Percentiles rank a stretch among this genome's conserved stretches.
phyloP scores from a whole-genome alignment of 2,113 vertebrate species.

The Oncorhynchus masou region DNA sequence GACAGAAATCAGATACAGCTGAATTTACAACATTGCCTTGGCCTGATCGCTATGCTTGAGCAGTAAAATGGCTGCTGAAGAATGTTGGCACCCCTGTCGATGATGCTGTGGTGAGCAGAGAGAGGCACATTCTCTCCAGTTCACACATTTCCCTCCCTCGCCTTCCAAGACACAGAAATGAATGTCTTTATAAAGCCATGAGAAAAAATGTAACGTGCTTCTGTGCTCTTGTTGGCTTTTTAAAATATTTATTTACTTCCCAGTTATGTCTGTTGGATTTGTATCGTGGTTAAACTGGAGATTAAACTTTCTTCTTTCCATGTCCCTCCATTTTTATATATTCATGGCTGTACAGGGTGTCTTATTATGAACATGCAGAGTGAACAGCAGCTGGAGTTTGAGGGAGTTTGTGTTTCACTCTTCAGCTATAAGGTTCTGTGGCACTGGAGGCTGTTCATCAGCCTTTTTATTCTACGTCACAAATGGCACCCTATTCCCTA shows the following conservation, averaged over 20 bases:
- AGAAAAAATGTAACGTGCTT: no score
- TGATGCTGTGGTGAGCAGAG: neutral
- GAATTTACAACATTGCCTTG: neutral
- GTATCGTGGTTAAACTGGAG: neutral
- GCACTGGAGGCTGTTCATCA: neutral
- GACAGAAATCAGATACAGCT: neutral
- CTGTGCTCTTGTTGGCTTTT: neutral
- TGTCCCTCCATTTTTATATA: no score
- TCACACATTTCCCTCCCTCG: neutral
- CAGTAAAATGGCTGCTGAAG: neutral
- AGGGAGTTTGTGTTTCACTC: no score
- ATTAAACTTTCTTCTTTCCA: neutral
- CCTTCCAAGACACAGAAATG: neutral
- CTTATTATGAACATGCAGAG: no score
- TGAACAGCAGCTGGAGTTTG: no score
- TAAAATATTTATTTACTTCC: neutral
- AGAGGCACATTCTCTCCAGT: neutral
- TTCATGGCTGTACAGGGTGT: no score
- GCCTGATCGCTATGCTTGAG: neutral
- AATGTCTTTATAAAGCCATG: neutral
- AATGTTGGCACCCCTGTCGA: slow-evolving; percentile 1
- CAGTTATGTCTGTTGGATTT: neutral
- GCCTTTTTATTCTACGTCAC: neutral
- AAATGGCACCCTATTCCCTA: no score
- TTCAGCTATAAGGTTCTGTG: neutral